Evolutionary conservation across 2,888 invertebrate genomes (phyloP).

Genomic region (Branchipolynoe longqiensis): DNA sequence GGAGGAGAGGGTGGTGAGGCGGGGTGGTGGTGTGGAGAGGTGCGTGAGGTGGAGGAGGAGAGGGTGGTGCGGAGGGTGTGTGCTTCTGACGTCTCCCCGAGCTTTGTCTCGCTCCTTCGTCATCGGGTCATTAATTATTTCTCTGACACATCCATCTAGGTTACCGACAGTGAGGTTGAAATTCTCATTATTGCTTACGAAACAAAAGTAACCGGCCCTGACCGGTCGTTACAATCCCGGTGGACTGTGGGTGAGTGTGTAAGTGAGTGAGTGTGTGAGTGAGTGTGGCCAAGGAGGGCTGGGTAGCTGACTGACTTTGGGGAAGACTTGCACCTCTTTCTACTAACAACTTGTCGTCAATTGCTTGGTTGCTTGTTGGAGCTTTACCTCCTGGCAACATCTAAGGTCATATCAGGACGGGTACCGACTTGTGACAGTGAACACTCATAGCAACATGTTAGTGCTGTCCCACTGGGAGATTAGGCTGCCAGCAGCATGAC

Average conservation of each 20-base stretch:
- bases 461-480: too few relatives aligned
- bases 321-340: too few relatives aligned
- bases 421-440: too few relatives aligned
- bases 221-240: not conserved
- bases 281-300: too few relatives aligned
- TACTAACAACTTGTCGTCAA: too few relatives aligned
- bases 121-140: conserved; percentile 15
- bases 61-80: not conserved
- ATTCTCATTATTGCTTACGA: conserved; percentile 22
- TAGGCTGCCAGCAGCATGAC: too few relatives aligned
- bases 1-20: too few relatives aligned
- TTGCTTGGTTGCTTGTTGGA: too few relatives aligned
- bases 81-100: not conserved
- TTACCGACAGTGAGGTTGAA: not conserved
- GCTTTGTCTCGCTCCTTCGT: conserved; percentile 7
- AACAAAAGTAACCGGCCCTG: not conserved
- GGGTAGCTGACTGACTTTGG: too few relatives aligned
- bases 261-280: not conserved
- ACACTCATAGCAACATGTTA: too few relatives aligned
- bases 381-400: too few relatives aligned
- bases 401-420: too few relatives aligned
- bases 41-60: not conserved
- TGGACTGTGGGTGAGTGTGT: not conserved
- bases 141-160: conserved; percentile 16
- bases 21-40: not conserved